A percentile compares a stretch with the other conserved stretches of the same genome.
These are phyloP conservation scores for Triplophysa dalaica DNA, from an alignment of 2,113 vertebrate genomes.

Conservation along the genomic window DNA sequence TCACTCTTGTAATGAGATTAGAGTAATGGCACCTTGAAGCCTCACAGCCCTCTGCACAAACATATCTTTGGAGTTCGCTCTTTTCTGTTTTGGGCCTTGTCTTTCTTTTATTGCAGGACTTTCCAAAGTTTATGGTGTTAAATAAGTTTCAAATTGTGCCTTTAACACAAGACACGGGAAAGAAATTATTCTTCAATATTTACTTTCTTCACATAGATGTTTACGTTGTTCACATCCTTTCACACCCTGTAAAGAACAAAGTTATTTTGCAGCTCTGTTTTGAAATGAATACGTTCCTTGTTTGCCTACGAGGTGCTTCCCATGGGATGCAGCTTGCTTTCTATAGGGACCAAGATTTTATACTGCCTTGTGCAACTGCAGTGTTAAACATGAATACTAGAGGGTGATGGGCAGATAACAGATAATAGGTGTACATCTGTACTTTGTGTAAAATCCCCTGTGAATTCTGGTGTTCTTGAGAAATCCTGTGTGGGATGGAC, in stretches of 20 bases:
- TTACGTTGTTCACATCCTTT: background rate
- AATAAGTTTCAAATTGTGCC: background rate
- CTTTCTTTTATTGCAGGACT: background rate
- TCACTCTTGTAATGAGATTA: conserved; percentile 49
- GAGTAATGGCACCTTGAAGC: conserved; percentile 29
- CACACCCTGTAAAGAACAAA: background rate
- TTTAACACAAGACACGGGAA: no score
- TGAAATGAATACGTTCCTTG: conserved; percentile 55
- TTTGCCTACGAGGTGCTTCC: conserved; percentile 49
- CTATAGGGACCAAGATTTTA: conserved; percentile 40
- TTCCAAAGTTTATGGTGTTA: background rate
- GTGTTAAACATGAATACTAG: conserved; percentile 42
- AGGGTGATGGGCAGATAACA: background rate
- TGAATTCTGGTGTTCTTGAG: background rate
- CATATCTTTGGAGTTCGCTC: conserved; percentile 37
- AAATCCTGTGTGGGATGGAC: conserved; percentile 16
- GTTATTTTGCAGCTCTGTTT: conserved; percentile 24
- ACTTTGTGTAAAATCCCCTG: background rate
- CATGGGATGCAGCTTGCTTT: conserved; percentile 41
- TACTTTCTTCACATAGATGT: background rate
- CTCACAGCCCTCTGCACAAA: conserved; percentile 37
- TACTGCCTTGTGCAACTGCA: conserved; percentile 52
- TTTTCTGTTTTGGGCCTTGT: conserved; percentile 39
- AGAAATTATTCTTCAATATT: background rate
- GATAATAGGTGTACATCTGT: background rate